phyloP scores from a whole-genome alignment of 2,888 invertebrate species.

The Scaptomyza polygonia region DNA sequence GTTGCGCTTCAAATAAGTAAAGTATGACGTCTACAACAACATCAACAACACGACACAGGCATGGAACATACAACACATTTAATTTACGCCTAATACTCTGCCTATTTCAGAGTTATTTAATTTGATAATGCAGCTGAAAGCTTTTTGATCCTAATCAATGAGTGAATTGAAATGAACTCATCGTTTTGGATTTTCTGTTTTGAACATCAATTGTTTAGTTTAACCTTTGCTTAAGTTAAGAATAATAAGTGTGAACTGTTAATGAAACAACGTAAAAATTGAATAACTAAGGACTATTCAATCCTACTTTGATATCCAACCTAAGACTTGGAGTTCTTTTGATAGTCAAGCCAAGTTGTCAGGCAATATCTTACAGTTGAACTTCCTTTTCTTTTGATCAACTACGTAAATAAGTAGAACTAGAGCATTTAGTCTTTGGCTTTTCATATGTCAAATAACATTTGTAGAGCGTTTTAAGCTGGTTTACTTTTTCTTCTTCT shows the following conservation, averaged over 20 bases:
- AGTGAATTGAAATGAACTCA: too few relatives aligned
- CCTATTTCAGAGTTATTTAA: not conserved
- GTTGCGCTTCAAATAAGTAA: slow-evolving; percentile 28
- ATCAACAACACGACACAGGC: not conserved
- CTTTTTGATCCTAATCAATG: too few relatives aligned
- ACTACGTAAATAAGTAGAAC: not conserved
- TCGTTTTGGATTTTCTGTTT: too few relatives aligned
- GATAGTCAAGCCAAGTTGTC: not conserved
- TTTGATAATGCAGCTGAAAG: too few relatives aligned
- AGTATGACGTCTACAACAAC: slow-evolving; percentile 14
- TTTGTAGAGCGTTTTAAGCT: slow-evolving; percentile 26
- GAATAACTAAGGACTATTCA: too few relatives aligned
- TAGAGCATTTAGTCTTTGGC: slow-evolving; percentile 23
- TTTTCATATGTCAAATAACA: slow-evolving; percentile 3
- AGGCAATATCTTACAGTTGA: not conserved
- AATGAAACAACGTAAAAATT: too few relatives aligned
- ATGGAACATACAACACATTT: slow-evolving; percentile 6
- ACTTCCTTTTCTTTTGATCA: not conserved
- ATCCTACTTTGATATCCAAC: too few relatives aligned
- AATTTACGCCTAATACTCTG: slow-evolving; percentile 29
- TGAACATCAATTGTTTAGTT: too few relatives aligned
- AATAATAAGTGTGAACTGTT: too few relatives aligned
- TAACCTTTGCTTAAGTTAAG: too few relatives aligned
- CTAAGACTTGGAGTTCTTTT: too few relatives aligned
- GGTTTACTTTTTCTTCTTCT: slow-evolving; percentile 12